phyloP scores from a whole-genome alignment of 2,797 vertebrate species.

The Eulemur mongoz region DNA sequence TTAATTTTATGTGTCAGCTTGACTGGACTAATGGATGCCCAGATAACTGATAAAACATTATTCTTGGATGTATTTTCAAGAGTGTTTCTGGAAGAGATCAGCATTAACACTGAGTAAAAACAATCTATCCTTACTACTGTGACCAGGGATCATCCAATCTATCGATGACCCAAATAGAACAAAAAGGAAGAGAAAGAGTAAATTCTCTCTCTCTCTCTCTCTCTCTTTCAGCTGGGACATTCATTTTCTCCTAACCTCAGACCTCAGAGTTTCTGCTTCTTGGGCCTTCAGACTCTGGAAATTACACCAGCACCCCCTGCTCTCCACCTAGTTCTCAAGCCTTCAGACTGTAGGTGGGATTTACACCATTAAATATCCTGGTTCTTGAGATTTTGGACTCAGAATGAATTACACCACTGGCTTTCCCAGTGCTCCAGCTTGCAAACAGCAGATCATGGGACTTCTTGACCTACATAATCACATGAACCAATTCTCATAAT shows the following conservation, averaged over 20 bases:
- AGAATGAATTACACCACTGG: neutral
- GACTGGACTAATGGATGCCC: neutral
- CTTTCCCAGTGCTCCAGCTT: neutral
- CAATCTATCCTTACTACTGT: neutral
- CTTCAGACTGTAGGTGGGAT: neutral
- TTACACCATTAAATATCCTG: neutral
- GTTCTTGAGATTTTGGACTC: neutral
- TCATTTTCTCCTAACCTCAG: neutral
- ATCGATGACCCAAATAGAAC: neutral
- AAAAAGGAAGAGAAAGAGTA: neutral
- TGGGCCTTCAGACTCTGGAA: neutral
- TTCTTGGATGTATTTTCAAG: neutral
- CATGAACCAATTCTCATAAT: neutral
- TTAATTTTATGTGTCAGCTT: neutral
- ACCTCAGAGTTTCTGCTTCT: neutral
- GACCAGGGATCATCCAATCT: neutral
- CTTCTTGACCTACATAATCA: neutral
- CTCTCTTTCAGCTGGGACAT: neutral
- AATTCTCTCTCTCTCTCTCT: neutral
- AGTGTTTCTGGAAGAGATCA: neutral
- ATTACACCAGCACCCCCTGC: neutral
- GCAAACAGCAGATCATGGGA: neutral
- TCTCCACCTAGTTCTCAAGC: neutral
- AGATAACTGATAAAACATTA: neutral
- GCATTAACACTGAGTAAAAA: neutral